phyloP scores from a whole-genome alignment of 1,140 invertebrate species.

The Cardiocondyla obscurior region DNA sequence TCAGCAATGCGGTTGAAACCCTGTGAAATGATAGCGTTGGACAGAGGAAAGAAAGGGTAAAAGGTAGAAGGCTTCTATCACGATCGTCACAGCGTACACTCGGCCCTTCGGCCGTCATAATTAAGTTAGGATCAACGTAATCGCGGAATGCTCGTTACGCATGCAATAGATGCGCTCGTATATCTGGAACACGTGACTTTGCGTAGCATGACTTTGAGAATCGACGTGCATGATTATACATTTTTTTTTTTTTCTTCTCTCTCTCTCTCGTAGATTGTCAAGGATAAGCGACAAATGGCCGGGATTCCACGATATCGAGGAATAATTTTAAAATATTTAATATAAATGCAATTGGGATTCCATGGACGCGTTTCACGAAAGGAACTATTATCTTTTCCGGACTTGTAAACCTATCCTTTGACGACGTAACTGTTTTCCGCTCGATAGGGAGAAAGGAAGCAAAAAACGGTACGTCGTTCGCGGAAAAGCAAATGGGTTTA shows the following conservation, averaged over 20 bases:
- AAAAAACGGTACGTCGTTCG: not conserved
- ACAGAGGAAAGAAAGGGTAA: not conserved
- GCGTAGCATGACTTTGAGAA: conserved; percentile 66
- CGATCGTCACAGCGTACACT: not conserved
- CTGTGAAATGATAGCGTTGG: not conserved
- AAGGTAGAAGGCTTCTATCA: not conserved
- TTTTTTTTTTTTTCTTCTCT: not conserved
- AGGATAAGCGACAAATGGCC: no score
- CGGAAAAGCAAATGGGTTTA: not conserved
- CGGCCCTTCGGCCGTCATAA: not conserved
- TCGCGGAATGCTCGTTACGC: not conserved
- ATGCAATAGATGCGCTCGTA: not conserved
- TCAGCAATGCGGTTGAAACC: no score
- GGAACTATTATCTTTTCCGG: not conserved
- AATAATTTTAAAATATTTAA: no score
- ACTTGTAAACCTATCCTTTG: not conserved
- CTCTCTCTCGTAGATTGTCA: not conserved
- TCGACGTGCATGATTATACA: conserved; percentile 9
- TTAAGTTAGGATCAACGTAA: not conserved
- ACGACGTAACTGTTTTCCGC: conserved; percentile 15
- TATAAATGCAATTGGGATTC: no score
- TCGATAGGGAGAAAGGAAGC: not conserved
- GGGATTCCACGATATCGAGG: not conserved
- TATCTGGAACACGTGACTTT: conserved; percentile 20
- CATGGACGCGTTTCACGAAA: not conserved